Evolutionary conservation across 2,797 vertebrate genomes (phyloP).

Genomic region (Coranthus polyacanthus): DNA sequence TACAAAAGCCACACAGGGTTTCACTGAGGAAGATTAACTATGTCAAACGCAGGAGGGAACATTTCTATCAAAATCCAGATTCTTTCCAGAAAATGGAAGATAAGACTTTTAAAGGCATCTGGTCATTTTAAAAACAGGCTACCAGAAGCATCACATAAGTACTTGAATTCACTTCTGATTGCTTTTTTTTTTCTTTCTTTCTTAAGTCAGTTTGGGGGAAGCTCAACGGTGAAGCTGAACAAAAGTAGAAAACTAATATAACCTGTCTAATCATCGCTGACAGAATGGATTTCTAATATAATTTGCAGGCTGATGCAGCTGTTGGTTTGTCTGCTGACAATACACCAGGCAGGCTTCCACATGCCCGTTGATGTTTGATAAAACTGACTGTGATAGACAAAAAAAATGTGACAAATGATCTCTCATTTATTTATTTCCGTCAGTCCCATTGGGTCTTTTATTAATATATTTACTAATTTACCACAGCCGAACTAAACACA

Average conservation of each 20-base stretch:
- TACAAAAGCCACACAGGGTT: constrained; percentile 28
- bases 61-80: constrained; percentile 4
- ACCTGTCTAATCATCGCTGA: background rate
- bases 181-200: too few species aligned
- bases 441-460: background rate
- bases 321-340: background rate
- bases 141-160: too few species aligned
- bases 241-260: too few species aligned
- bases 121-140: background rate
- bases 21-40: constrained; percentile 24
- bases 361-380: background rate
- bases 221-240: too few species aligned
- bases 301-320: constrained; percentile 24
- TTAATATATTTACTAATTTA: too few species aligned
- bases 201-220: too few species aligned
- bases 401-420: background rate
- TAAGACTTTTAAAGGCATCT: background rate
- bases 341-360: constrained; percentile 3
- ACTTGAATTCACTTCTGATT: background rate
- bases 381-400: background rate
- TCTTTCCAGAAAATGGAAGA: background rate
- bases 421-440: constrained; percentile 1
- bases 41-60: constrained; percentile 12
- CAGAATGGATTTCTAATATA: background rate
- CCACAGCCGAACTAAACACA: too few species aligned